phyloP scores from a whole-genome alignment of 2,888 invertebrate genomes.

The Megalurothrips usitatus region DNA sequence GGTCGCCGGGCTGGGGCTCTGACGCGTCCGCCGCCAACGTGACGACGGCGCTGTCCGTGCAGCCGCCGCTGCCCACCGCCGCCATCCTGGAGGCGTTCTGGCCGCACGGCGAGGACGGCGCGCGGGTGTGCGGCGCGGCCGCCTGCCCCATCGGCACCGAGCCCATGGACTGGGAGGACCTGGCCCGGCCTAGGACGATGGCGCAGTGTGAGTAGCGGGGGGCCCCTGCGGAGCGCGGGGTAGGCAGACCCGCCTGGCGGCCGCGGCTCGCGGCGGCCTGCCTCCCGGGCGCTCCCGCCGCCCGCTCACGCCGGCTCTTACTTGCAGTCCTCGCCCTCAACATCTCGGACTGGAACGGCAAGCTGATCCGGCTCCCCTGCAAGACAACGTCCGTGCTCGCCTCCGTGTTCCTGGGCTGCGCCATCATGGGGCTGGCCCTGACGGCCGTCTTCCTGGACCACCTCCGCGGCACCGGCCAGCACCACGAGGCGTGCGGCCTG shows the following conservation, averaged over 20 bases:
- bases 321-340: background rate
- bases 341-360: slow-evolving; percentile 10
- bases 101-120: slow-evolving; percentile 11
- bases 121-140: slow-evolving; percentile 49
- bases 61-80: background rate
- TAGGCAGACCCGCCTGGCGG: too few species aligned
- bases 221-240: background rate
- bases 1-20: background rate
- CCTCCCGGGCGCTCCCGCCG: background rate
- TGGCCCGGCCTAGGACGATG: background rate
- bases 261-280: background rate
- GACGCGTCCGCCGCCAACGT: slow-evolving; percentile 23
- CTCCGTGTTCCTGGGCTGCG: slow-evolving; percentile 48
- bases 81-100: slow-evolving; percentile 10
- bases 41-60: slow-evolving; percentile 8
- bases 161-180: background rate
- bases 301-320: too few species aligned
- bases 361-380: slow-evolving; percentile 41
- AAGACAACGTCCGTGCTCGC: slow-evolving; percentile 46
- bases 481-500: background rate
- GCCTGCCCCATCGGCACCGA: slow-evolving; percentile 28
- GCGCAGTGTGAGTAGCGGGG: background rate
- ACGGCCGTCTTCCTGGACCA: slow-evolving; percentile 50
- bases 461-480: slow-evolving; percentile 46
- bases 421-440: slow-evolving; percentile 49